Evolutionary conservation across 92 coral and sea anemone species (phyloP), one percentile per base, ranked within the genome.

Genomic region (Actinernus sp.): DNA sequence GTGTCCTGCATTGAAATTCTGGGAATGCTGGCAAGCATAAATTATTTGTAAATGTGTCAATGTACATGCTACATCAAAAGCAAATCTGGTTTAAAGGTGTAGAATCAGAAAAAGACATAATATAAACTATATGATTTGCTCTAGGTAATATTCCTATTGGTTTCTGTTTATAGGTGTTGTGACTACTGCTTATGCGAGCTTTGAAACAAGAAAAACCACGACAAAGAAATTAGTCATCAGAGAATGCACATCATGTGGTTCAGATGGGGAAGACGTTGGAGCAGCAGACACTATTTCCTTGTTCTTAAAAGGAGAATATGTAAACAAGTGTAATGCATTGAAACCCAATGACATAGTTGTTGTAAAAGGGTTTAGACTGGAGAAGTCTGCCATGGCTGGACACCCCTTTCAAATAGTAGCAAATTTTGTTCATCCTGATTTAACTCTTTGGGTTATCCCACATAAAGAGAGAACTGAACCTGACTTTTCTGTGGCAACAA

Each of bases 371-470:
- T 68, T 69, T 43, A 18, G 41, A 7, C 23, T 63, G 5, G 69
- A 72, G 28, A 72, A 32, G 10, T 54, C 73, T 11, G 4, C 55
- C 5, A 20, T 29, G 19, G 48, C 1, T 17, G 79, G 86, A 20
- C 66, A 60, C n/a, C n/a, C 25, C 2, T 50, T 61, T 22, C 58
- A 53, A 41, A 71, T 79, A n/a, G 17, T 79, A n/a, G 65, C 56
- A 12, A 38, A 71, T 33, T 58, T 44, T 20, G 49, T 41, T 23
- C 16, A 34, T 19, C 22, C 49, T 26, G 41, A 37, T 13, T 69
- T 56, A 16, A 70, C 39, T 31, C 34, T 79, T 29, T 79, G 79
- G 86, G 29, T 58, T 3, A 11, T 71, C 5, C 62, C 43, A 58
- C 14, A 31, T 20, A 21, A 73, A 26, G 33, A 58, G 4, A 21